phyloP scores from a whole-genome alignment of 2,888 invertebrate species.

The Cataglyphis altisquamis region DNA sequence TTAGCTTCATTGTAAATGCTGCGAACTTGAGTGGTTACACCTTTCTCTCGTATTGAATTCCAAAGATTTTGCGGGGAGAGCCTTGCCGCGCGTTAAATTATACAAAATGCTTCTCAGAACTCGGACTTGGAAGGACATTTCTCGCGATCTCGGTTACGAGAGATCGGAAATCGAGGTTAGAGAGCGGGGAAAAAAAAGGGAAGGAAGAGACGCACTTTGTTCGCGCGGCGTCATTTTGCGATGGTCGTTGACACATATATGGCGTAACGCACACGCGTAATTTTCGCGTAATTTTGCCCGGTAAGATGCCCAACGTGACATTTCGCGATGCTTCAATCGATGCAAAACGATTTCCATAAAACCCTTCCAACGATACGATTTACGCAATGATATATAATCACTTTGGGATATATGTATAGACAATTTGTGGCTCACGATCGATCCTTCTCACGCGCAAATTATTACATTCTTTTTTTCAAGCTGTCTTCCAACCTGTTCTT shows the following conservation, averaged over 20 bases:
- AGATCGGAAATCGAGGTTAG: background rate
- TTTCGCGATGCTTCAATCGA: constrained; percentile 20
- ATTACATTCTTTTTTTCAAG: background rate
- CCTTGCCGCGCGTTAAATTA: background rate
- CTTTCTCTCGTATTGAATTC: constrained; percentile 27
- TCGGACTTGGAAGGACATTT: background rate
- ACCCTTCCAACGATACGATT: background rate
- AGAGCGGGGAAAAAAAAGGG: background rate
- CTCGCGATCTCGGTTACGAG: background rate
- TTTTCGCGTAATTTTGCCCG: constrained; percentile 52
- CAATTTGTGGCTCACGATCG: background rate
- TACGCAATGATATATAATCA: background rate
- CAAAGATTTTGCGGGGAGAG: background rate
- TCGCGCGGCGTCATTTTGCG: background rate
- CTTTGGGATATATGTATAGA: background rate
- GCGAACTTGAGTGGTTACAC: background rate
- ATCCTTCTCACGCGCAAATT: too few species aligned
- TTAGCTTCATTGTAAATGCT: background rate
- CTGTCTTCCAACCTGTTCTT: too few species aligned
- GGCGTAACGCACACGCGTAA: constrained; percentile 64
- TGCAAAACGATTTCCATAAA: background rate
- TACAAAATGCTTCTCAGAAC: background rate
- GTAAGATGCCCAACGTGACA: constrained; percentile 59
- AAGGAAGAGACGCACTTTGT: background rate
- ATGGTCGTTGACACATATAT: constrained; percentile 69